Evolutionary conservation across 2,113 vertebrate species (phyloP), one percentile per base, ranked within the genome.

Genomic region (Megaptera novaeangliae): DNA sequence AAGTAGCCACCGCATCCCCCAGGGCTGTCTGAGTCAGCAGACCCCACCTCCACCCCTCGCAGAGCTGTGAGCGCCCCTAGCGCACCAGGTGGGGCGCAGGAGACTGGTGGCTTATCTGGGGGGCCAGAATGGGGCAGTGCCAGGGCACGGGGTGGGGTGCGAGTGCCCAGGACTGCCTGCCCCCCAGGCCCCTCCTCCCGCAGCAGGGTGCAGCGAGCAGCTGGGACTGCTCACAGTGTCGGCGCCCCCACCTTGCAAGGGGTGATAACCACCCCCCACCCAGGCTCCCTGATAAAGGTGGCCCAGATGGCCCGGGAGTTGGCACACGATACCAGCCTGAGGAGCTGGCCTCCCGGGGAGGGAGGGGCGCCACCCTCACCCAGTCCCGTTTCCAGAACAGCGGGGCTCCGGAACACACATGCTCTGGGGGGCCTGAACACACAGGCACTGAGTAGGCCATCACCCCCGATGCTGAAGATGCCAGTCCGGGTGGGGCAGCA

Each of bases 241-340:
- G 14, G 8, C 49, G 75, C 34, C 55, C 21, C 63, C 69, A 46
- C 52, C 64, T 69, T 97, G 97, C 46, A 8, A 20, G 61, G 52
- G 72, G 41, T 0, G 97, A 98, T 98, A 98, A 97, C 92, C 69
- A 66, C 25, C 74, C 61, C 85, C 86, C 95, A 72, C 93, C 97
- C 94, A 83, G 69, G 57, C 88, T 95, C 59, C 85, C 96, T 96
- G 98, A 98, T 98, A 98, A 98, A 97, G 80, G 57, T 34, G 61
- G 44, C 82, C 71, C 93, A 95, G 93, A 97, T 93, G 91, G 81
- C 86, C 46, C 3, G 6, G 91, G 78, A 97, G 92, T 25, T 68
- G 49, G 89, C 46, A 29, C 5, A 31, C 78, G 96, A 97, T 97
- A 98, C 49, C 55, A 57, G n/a, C 8, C 1, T 17, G 14, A 39